Base-by-base conservation (phyloP, 2,888 invertebrate species). In the Campoletis raptor region DNA sequence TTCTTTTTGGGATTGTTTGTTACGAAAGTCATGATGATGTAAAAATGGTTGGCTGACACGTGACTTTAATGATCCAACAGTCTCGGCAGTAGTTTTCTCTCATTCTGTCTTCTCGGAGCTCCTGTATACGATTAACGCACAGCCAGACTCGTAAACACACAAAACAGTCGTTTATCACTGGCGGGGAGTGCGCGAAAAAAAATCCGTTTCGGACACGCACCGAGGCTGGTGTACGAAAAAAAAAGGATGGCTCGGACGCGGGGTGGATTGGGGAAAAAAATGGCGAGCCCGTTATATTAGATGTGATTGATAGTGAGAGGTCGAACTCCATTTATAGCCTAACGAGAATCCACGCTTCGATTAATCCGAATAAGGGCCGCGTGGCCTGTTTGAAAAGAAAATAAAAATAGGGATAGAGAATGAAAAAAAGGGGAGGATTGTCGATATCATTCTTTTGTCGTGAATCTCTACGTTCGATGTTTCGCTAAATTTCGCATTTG, bases 301-400 rank as follows among this genome's bases (percentile, higher is more conserved):
- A 85, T 83, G 86, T 90, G 90, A 90, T 90, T 89, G 89, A 90
- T 89, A 87, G 89, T 89, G 79, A 73, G 86, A 73, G 86, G 85
- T 88, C 87, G 85, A 88, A 90, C 89, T 90, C 81, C 80, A 88
- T 90, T 88, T 88, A 89, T 86, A 88, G 83, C 79, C 67, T 54
- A 85, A 88, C 85, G 78, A 90, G 89, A 85, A 87, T 89, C 48
- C 36, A 89, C 87, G 83, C 78, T 86, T 87, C 80, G 83, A 88
- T 86, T 86, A 81, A 88, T 86, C 81, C 78, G 72, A 81, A 85
- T 86, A 81, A 87, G 85, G 88, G 70, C 30, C 73, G 52, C 83
- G 76, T 80, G 70, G 57, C 40, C 40, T 52, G 18, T 52, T 45
- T 66, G 72, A 70, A 54, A 84, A 81, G 80, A 40, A 72, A 48